These are phyloP conservation scores for Clupea harengus DNA, from an alignment of 2,113 vertebrate genomes.

Conservation along the genomic window DNA sequence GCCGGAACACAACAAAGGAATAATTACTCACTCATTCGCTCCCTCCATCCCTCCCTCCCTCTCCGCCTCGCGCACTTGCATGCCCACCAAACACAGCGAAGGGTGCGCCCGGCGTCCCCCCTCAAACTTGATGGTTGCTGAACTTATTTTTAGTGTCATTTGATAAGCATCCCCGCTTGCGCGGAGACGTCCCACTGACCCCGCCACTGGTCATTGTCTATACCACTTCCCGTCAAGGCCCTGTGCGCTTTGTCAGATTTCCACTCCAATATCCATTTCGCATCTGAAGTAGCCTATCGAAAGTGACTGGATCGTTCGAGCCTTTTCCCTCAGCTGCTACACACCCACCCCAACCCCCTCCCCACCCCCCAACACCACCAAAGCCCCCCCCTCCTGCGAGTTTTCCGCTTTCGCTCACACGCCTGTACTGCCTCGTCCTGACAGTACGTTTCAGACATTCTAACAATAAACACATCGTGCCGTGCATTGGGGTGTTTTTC, in stretches of 20 bases:
- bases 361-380: slow-evolving; percentile 70
- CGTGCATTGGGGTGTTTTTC: neutral
- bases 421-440: slow-evolving; percentile 81
- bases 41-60: slow-evolving; percentile 63
- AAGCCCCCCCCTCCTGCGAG: slow-evolving; percentile 73
- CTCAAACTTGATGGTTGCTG: slow-evolving; percentile 91
- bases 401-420: slow-evolving; percentile 83
- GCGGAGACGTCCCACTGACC: slow-evolving; percentile 98
- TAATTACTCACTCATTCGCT: slow-evolving; percentile 76
- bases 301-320: slow-evolving; percentile 99
- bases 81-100: slow-evolving; percentile 55
- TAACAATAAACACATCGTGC: slow-evolving; percentile 69
- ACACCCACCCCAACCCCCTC: slow-evolving; percentile 60
- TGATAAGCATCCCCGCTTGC: slow-evolving; percentile 90
- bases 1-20: slow-evolving; percentile 77
- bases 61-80: slow-evolving; percentile 69
- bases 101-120: slow-evolving; percentile 42
- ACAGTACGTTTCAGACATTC: slow-evolving; percentile 76
- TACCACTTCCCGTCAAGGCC: slow-evolving; percentile 93
- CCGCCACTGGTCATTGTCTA: slow-evolving; percentile 99
- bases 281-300: slow-evolving; percentile 93
- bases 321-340: slow-evolving; percentile 91
- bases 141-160: slow-evolving; percentile 99
- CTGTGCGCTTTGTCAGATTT: slow-evolving; percentile 96
- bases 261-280: slow-evolving; percentile 97